Conservation (phyloP, 1,140 invertebrate species). For the Hyles euphorbiae region DNA sequence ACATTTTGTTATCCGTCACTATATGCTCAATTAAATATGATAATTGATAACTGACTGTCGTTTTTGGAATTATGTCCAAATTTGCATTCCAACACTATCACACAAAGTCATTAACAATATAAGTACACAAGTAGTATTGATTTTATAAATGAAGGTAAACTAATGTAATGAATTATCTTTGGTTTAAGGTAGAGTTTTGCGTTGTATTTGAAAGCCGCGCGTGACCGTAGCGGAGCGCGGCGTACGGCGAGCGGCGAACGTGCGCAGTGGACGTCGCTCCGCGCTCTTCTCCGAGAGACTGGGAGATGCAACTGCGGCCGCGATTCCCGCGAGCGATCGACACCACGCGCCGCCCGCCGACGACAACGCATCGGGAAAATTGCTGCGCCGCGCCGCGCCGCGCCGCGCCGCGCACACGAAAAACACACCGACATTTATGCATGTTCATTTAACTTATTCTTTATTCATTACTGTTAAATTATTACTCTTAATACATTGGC, state of each 20-base stretch:
- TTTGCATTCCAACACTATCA: too few species aligned
- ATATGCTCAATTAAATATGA: too few species aligned
- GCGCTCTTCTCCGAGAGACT: conserved; percentile 42
- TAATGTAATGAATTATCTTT: too few species aligned
- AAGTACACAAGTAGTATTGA: too few species aligned
- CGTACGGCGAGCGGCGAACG: conserved; percentile 17
- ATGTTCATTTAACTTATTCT: not conserved
- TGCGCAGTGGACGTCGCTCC: conserved; percentile 31
- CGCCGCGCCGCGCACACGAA: not conserved
- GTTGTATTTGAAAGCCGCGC: not conserved
- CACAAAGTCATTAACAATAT: too few species aligned
- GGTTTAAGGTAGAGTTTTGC: not conserved
- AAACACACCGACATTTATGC: conserved; percentile 2
- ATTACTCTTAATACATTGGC: too few species aligned
- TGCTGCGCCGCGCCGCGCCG: not conserved
- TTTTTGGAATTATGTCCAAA: too few species aligned
- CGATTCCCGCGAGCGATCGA: conserved; percentile 4
- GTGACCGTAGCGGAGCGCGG: conserved; percentile 15
- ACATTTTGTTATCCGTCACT: too few species aligned
- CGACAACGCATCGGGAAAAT: not conserved
- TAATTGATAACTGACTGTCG: too few species aligned
- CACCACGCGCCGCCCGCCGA: conserved; percentile 3
- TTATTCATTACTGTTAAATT: not conserved
- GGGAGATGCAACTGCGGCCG: conserved; percentile 16
- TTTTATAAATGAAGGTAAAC: too few species aligned